These are phyloP conservation scores for Caenorhabditis becei DNA, from an alignment of 2,888 invertebrate species.

Conservation along the genomic window DNA sequence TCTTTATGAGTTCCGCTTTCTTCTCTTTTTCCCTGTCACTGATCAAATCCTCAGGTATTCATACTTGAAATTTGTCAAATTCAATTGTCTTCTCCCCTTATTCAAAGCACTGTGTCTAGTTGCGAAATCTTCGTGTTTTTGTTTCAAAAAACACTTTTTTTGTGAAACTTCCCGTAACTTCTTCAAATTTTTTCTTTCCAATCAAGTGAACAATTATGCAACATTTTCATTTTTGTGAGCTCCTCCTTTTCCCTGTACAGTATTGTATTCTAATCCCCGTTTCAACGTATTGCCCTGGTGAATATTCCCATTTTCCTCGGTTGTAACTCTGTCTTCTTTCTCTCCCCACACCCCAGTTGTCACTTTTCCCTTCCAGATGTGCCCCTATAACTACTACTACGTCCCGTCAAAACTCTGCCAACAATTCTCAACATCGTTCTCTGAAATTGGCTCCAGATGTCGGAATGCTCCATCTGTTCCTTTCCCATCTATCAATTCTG, in stretches of 20 bases:
- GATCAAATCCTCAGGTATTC: no score
- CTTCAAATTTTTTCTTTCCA: neutral
- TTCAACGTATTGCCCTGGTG: constrained; percentile 15
- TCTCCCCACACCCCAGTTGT: constrained; percentile 8
- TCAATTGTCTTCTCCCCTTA: no score
- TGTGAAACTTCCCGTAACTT: neutral
- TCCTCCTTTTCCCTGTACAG: constrained; percentile 12
- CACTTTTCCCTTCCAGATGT: neutral
- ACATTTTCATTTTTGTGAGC: neutral
- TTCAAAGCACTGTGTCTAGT: no score
- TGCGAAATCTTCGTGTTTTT: no score
- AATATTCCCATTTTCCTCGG: constrained; percentile 26
- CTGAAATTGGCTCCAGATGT: constrained; percentile 55
- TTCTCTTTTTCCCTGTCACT: neutral
- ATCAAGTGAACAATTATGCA: constrained; percentile 2
- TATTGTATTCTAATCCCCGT: constrained; percentile 1
- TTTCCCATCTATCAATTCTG: constrained; percentile 33
- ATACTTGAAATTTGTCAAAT: neutral
- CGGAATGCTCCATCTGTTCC: neutral
- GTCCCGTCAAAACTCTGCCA: neutral
- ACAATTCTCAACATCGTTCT: constrained; percentile 31
- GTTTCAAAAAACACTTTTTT: constrained; percentile 7
- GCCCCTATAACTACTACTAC: neutral
- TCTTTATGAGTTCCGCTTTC: neutral
- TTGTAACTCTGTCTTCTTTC: constrained; percentile 4